Evolutionary conservation across 2,888 invertebrate species (phyloP), one percentile per base, ranked within the genome.

Genomic region (Dilophus febrilis): DNA sequence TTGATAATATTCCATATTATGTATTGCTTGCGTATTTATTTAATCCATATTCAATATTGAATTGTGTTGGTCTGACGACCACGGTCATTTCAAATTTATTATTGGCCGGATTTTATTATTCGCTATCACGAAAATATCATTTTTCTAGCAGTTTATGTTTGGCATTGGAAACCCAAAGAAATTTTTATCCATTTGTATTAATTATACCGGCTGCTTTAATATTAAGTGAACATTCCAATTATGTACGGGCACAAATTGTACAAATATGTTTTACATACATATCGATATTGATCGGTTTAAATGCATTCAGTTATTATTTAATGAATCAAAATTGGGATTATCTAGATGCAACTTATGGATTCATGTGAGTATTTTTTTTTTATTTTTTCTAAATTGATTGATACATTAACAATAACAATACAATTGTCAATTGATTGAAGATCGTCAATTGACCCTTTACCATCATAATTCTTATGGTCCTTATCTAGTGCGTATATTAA

Each of bases 41-140:
- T 51, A 91, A 90, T 64, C 94, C 94, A 1, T 86, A 86, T 55
- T 76, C 80, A 26, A 72, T 94, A 41, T 65, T 88, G 40, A 85
- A 81, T 51, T 94, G 91, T 64, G 77, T 82, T 26, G 90, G 84
- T 10, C 75, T 81, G 59, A 88, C 92, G 0, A 91, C 92, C 3
- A 88, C 88, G 2, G 84, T 88, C 11, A 76, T 92, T 48, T 81
- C 82, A 50, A 94, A 94, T 64, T 66, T 91, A n/a, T 68, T 83
- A 35, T 64, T 87, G 22, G 74, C 87, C 1, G 51, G 77, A 4
- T 72, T 78, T 37, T 65, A 92, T 27, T 73, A 74, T 53, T 72
- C 73, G 33, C 74, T 87, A 55, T 66, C 77, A 16, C 71, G 70
- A 63, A 77, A 76, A 4, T 64, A 68, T 34, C 64, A 75, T 44